These are phyloP conservation scores for Coecobrya sp. DNA, from an alignment of 2,888 invertebrate genomes.

Conservation along the genomic window DNA sequence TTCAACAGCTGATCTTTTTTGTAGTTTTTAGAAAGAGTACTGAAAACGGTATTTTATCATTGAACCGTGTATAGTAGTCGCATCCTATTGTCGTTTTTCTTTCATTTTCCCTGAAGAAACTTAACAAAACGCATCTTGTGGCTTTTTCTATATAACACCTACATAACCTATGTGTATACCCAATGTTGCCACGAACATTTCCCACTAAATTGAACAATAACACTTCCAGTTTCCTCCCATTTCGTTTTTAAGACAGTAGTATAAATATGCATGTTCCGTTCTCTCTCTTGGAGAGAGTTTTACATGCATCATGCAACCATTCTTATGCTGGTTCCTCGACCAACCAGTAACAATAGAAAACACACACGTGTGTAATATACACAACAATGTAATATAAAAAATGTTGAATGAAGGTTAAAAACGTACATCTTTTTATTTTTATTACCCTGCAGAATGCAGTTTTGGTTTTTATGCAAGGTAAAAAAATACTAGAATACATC, in stretches of 20 bases:
- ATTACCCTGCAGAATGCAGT: constrained; percentile 57
- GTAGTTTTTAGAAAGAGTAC: constrained; percentile 47
- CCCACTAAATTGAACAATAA: constrained; percentile 44
- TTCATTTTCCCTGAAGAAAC: constrained; percentile 60
- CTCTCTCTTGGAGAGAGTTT: not conserved
- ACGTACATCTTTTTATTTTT: constrained; percentile 54
- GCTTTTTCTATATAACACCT: constrained; percentile 26
- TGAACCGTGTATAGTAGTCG: not conserved
- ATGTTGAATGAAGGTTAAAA: constrained; percentile 62
- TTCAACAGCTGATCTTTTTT: constrained; percentile 67
- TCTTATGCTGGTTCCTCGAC: constrained; percentile 7
- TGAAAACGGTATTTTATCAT: constrained; percentile 16
- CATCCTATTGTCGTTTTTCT: constrained; percentile 47
- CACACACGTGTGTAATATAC: constrained; percentile 18
- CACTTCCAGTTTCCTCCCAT: constrained; percentile 45
- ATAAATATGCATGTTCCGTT: constrained; percentile 44
- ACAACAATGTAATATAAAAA: constrained; percentile 34
- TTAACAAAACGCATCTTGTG: constrained; percentile 61
- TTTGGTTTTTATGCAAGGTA: constrained; percentile 26
- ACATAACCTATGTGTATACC: not conserved
- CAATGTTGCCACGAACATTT: not conserved
- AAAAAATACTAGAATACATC: not conserved
- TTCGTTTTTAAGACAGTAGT: constrained; percentile 48
- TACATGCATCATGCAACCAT: constrained; percentile 23
- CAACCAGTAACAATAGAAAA: not conserved